Conservation (phyloP, 2,797 vertebrate species). For the Amazona finschi region DNA sequence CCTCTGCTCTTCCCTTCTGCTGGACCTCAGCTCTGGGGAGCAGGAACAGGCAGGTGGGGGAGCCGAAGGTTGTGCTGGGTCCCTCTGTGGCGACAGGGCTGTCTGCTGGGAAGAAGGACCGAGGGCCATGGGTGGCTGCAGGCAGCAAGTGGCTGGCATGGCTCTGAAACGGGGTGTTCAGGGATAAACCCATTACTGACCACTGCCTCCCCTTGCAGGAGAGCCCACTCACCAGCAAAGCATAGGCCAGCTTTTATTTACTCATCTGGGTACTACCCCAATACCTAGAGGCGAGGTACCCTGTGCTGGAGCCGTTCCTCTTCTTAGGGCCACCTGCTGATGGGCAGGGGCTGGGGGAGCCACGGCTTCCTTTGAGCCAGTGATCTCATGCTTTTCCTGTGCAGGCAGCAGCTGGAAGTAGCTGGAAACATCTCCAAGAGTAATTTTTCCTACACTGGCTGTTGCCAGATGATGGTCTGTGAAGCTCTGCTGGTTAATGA, state of each 20-base stretch:
- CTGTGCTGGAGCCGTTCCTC: background rate
- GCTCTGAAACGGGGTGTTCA: conserved; percentile 6
- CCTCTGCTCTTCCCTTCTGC: background rate
- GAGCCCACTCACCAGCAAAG: conserved; percentile 7
- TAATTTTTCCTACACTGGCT: background rate
- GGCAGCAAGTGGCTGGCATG: background rate
- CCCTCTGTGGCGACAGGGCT: background rate
- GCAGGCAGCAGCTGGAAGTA: background rate
- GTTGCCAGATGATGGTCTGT: background rate
- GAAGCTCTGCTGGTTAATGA: conserved; percentile 29
- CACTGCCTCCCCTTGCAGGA: conserved; percentile 11
- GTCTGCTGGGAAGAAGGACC: background rate
- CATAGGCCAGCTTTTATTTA: background rate
- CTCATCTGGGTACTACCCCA: background rate
- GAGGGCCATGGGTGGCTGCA: fast-evolving
- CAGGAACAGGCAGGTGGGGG: background rate
- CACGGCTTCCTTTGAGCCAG: conserved; percentile 24
- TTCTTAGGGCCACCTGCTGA: conserved; percentile 17
- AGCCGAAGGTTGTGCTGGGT: background rate
- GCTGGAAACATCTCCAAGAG: conserved; percentile 25
- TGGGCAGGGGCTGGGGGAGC: background rate
- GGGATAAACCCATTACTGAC: conserved; percentile 27
- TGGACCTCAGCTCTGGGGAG: background rate
- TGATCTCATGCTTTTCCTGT: conserved; percentile 30
- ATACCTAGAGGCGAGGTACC: background rate